Evolutionary conservation across 2,113 vertebrate genomes (phyloP).

Genomic region (Centropus bengalensis): DNA sequence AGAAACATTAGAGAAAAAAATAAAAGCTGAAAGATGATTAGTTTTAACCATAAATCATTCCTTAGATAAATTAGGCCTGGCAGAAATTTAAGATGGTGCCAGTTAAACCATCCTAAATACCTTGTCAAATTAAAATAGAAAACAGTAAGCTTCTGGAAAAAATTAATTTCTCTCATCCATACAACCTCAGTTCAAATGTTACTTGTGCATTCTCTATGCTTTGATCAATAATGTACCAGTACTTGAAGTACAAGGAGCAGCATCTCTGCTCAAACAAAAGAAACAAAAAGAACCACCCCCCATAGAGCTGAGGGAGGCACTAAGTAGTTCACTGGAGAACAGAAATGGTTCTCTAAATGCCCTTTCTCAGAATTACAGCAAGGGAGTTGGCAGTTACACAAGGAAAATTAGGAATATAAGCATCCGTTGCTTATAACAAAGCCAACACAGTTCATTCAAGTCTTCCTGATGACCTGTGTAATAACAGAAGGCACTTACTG

Average conservation of each 20-base stretch:
- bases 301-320: neutral
- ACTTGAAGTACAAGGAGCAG: constrained; percentile 16
- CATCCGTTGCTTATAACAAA: neutral
- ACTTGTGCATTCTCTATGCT: constrained; percentile 20
- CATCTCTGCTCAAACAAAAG: constrained; percentile 3
- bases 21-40: neutral
- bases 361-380: neutral
- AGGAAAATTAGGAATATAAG: neutral
- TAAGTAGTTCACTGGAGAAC: neutral
- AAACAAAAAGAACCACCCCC: neutral
- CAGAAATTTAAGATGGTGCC: neutral
- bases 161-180: neutral
- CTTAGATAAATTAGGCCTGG: neutral
- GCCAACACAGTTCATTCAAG: neutral
- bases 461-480: neutral
- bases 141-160: neutral
- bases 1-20: neutral
- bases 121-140: constrained; percentile 16
- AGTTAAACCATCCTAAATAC: neutral
- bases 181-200: neutral
- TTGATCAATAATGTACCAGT: constrained; percentile 59
- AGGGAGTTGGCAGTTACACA: neutral
- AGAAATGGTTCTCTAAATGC: neutral
- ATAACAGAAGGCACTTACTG: neutral
- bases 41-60: neutral